phyloP scores from a whole-genome alignment of 2,888 invertebrate genomes.

The Eilema griseolum region DNA sequence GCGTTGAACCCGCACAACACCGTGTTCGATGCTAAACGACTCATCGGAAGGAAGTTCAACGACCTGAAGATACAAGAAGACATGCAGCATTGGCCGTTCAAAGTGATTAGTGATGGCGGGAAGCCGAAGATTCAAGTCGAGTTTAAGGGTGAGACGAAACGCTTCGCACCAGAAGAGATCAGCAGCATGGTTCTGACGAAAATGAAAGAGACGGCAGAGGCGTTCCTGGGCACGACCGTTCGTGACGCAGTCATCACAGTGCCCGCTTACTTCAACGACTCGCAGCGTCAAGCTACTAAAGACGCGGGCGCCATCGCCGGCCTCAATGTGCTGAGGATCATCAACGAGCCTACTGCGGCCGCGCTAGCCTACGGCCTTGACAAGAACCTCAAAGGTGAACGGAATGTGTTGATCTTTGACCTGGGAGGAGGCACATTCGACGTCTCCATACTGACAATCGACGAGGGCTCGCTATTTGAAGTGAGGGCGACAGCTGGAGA shows the following conservation, averaged over 20 bases:
- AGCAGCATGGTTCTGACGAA: conserved; percentile 85
- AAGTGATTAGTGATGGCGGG: conserved; percentile 83
- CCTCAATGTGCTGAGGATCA: conserved; percentile 86
- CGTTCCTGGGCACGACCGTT: conserved; percentile 88
- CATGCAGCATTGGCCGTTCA: conserved; percentile 93
- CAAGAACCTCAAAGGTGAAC: conserved; percentile 89
- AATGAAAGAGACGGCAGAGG: conserved; percentile 77
- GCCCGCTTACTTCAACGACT: conserved; percentile 19
- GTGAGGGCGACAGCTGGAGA: conserved; percentile 92
- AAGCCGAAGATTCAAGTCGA: conserved; percentile 20
- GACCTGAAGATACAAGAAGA: conserved; percentile 90
- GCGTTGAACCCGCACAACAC: conserved; percentile 14
- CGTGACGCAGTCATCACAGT: conserved; percentile 91
- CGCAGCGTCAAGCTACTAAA: conserved; percentile 16
- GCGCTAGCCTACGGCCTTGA: conserved; percentile 92
- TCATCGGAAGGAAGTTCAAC: conserved; percentile 76
- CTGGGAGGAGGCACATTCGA: conserved; percentile 94
- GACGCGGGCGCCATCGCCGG: conserved; percentile 18
- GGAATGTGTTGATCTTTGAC: conserved; percentile 90
- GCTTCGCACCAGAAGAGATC: conserved; percentile 88
- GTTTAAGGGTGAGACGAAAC: conserved; percentile 76
- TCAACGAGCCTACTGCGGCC: conserved; percentile 94
- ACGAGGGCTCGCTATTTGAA: conserved; percentile 83
- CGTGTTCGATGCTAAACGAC: conserved; percentile 18
- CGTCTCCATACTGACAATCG: conserved; percentile 91